These are phyloP conservation scores for Gonioctena quinquepunctata DNA, from an alignment of 1,140 invertebrate genomes.

Conservation along the genomic window DNA sequence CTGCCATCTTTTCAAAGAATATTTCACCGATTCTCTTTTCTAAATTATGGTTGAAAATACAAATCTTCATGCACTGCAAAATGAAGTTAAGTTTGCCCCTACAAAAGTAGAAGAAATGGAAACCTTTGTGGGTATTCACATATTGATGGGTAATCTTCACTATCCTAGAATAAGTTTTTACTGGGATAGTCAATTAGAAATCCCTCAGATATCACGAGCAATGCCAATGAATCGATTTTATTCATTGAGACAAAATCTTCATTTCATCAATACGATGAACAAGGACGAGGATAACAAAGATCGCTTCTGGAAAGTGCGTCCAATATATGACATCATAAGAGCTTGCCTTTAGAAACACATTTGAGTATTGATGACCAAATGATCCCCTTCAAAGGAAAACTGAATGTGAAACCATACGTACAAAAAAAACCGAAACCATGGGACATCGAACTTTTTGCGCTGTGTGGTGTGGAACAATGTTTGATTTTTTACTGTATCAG, in stretches of 20 bases:
- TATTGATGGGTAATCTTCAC: slow-evolving; percentile 14
- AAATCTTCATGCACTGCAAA: not conserved
- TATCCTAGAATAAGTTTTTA: slow-evolving; percentile 8
- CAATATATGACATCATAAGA: not conserved
- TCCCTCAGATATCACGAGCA: not conserved
- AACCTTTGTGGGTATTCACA: not conserved
- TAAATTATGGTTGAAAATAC: not conserved
- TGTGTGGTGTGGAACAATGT: not conserved
- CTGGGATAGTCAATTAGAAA: not conserved
- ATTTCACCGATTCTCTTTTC: not conserved
- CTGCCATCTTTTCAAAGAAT: too few relatives aligned
- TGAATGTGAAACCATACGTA: slow-evolving; percentile 9
- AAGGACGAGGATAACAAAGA: not conserved
- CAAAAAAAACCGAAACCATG: not conserved
- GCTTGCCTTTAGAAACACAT: not conserved
- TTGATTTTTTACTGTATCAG: not conserved
- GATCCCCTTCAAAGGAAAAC: not conserved
- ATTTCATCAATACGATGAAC: not conserved
- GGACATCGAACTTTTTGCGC: not conserved
- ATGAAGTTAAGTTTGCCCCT: not conserved
- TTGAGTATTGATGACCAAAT: not conserved
- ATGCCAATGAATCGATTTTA: not conserved
- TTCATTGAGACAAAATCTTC: not conserved
- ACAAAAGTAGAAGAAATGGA: slow-evolving; percentile 1
- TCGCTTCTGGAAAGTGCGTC: not conserved